Evolutionary conservation across 2,888 invertebrate genomes (phyloP), one percentile per base, ranked within the genome.

Genomic region (Ypsolopha sequella): DNA sequence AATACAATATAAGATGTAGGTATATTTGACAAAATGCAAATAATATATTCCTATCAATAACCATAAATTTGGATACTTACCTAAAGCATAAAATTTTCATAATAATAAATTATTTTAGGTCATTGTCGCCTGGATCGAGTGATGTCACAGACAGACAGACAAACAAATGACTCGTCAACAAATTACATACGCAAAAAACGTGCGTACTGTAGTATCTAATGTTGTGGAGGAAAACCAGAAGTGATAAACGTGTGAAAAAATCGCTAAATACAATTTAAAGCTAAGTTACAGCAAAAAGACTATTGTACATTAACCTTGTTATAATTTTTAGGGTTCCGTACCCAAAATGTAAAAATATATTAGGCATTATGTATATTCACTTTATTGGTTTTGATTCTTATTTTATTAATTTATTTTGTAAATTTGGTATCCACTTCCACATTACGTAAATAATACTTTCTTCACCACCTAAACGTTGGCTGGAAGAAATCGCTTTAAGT

Each of bases 51-150:
- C 24, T 24, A 24, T 3, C 24, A 24, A 24, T 24, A 24, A 24
- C 55, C 59, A 56, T 57, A 61, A 61, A 53, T 50, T 58, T 55
- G 56, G 60, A 39, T 34, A 36, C 13, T 41, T 45, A 14, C 24
- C 13, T 45, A 38, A 43, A n/a, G n/a, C 58, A 61, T 65, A 66
- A 74, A 73, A 73, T 68, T 68, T 66, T 59, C 68, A 76, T 73
- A 76, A 76, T 73, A 76, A 76, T 72, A 76, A 76, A 80, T 76
- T 73, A 73, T 75, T 73, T 76, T 73, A 65, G 78, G 73, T 78
- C 81, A 64, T 76, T 82, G 82, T 80, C 81, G 62, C 24, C 75
- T 64, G 61, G 11, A 35, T 49, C 64, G 76, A 75, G 70, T 79
- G 82, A 82, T 76, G 79, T 79, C 80, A 61, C 66, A 60, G 57